Base-by-base conservation (phyloP, 2,113 vertebrate species). In the Nibea albiflora region DNA sequence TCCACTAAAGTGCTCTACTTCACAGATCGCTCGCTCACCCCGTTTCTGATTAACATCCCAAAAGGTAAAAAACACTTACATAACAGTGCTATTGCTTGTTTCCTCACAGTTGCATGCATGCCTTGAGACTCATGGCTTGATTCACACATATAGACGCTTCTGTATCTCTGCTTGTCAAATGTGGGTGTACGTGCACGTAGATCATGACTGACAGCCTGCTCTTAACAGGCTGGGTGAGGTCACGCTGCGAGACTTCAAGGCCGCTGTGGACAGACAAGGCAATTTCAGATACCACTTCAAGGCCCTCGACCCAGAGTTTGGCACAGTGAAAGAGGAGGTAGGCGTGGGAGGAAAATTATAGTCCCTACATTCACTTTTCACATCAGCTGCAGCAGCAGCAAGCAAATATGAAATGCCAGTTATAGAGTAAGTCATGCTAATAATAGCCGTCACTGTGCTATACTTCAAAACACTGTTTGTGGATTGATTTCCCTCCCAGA, bases 261-360 rank as follows among this genome's bases (percentile, higher is more conserved):
- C 88, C 14, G 98, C 97, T 62, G 96, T 99, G 62, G 98, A 98
- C 82, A 94, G 98, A 63, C 97, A 99, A 70, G 97, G 96, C 80
- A 96, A 89, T 90, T 98, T 98, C 87, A 95, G 98, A 83, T 99
- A 99, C 92, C 98, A 99, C 93, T 99, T 99, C 92, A 99, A 99
- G 94, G 97, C 98, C 31, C 93, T 99, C 90, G 98, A 99, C 91
- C 98, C 98, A 0, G 98, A 99, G 93, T 99, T 99, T 89, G 98
- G 98, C 92, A 99, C 98, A 22, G 98, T 99, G 63, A 99, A 99
- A 88, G 98, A 99, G 76, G 98, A 99, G 96, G 98, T 97, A 94
- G 85, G 89, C 3, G 65, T 78, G 56, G 64, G 65, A 80, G 47
- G 52, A 15, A 87, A 89, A 90, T 88, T 64, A 89, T 15, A 77